phyloP scores from a whole-genome alignment of 2,888 invertebrate species.

The Escarpia spicata region DNA sequence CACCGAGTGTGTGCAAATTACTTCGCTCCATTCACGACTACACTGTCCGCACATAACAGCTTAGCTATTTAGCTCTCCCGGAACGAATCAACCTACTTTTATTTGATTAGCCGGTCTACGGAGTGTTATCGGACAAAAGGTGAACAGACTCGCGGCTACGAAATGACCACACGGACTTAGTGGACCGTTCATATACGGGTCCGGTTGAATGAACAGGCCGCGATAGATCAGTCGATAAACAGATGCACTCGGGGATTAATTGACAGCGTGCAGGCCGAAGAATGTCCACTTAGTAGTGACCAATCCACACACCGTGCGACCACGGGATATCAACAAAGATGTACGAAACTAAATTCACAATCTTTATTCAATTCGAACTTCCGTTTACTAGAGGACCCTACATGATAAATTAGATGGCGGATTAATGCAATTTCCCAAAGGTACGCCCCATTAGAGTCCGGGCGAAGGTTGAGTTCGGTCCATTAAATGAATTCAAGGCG shows the following conservation, averaged over 20 bases:
- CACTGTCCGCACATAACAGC: background rate
- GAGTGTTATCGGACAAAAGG: background rate
- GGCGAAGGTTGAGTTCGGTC: background rate
- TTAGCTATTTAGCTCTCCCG: background rate
- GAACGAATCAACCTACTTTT: background rate
- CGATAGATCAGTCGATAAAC: background rate
- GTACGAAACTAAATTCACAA: background rate
- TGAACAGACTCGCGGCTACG: background rate
- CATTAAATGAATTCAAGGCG: background rate
- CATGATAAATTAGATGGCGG: background rate
- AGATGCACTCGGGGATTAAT: background rate
- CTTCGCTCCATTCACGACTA: background rate
- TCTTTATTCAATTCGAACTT: background rate
- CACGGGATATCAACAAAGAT: background rate
- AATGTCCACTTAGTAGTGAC: background rate
- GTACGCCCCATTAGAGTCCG: background rate
- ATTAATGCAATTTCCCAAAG: background rate
- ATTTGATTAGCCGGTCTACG: conserved; percentile 11
- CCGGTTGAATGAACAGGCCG: background rate
- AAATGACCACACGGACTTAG: background rate
- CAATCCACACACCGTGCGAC: background rate
- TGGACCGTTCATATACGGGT: background rate
- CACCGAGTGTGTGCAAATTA: background rate
- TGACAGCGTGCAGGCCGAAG: background rate
- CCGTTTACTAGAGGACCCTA: background rate